Conservation (phyloP, 2,797 vertebrate genomes). For the Rhinogobio ventralis region DNA sequence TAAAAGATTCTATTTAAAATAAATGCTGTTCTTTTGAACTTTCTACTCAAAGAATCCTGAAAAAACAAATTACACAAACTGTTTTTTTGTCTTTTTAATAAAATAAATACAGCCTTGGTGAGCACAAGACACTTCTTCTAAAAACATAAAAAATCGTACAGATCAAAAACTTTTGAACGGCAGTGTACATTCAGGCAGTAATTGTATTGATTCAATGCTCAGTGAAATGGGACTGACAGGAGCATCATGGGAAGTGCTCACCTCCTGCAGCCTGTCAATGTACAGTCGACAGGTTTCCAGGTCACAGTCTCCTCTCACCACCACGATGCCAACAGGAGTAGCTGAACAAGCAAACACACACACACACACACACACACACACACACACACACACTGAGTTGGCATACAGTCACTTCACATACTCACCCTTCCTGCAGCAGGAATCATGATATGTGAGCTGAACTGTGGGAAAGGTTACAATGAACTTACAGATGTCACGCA, state of each 20-base stretch:
- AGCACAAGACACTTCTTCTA: no score
- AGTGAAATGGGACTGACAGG: constrained; percentile 14
- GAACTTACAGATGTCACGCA: constrained; percentile 94
- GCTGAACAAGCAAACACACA: constrained; percentile 77
- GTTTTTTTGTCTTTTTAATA: no score
- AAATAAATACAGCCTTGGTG: no score
- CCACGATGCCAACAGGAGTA: constrained; percentile 95
- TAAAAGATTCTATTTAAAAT: no score
- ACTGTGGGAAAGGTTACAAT: not conserved
- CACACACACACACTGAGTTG: constrained; percentile 23
- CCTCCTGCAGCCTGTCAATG: constrained; percentile 96
- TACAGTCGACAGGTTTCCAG: constrained; percentile 97
- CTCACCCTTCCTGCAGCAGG: not conserved
- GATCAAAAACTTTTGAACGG: no score
- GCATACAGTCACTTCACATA: constrained; percentile 41
- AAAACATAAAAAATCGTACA: no score
- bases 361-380: constrained; percentile 57
- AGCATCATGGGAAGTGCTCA: constrained; percentile 64
- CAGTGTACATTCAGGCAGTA: not conserved
- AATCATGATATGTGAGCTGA: not conserved
- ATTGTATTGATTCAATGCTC: constrained; percentile 36
- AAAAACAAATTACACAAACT: no score
- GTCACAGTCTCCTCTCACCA: constrained; percentile 95
- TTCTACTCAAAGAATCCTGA: no score
- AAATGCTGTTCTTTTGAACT: no score